Base-by-base conservation (phyloP, 1,140 invertebrate genomes). In the Drosophila paulistorum region DNA sequence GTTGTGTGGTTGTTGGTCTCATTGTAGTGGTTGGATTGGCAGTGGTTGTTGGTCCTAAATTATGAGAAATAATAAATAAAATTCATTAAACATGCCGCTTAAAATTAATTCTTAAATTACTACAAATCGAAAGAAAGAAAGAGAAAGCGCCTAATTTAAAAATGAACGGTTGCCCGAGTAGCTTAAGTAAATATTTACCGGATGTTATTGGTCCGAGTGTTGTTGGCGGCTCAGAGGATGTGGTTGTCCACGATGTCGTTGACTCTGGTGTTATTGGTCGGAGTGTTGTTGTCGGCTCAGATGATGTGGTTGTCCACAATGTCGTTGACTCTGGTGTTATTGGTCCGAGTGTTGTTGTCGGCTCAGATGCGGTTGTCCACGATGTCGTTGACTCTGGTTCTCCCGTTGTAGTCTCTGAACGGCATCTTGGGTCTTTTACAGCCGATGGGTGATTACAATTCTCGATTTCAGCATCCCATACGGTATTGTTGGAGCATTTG, bases 401-500 rank as follows among this genome's bases (percentile, higher is more conserved):
- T 26, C 7, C 48, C 26, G 63, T 65, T 26, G 76, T 57, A 42
- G 11, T 58, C 17, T 67, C 64, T 3, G 60, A 39, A 37, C 30
- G 63, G 59, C 74, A 68, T 35, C 41, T 71, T 2, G 65, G 68
- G 65, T 75, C 64, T 64, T 92, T 92, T 9, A 94, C 92, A 14
- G 93, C 92, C 87, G 92, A 92, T 13, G 92, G 90, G 89, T 95
- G 93, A 90, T 95, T 95, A 83, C 94, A 95, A 45, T 92, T 92
- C 74, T 93, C 90, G 41, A 93, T 92, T 42, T 93, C 92, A 67
- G 92, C 71, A 91, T 95, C 95, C 94, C 94, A 95, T 13, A 94
- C 94, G 3, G 95, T 95, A 33, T 94, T 94, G 75, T 94, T 93
- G 10, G 93, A 94, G 89, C 95, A 95, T 37, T 92, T 90, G 90